Evolutionary conservation across 35 echinoderm and acorn worm genomes (phyloP), one percentile per base, ranked within the genome.

Genomic region (Holothuria glaberrima): DNA sequence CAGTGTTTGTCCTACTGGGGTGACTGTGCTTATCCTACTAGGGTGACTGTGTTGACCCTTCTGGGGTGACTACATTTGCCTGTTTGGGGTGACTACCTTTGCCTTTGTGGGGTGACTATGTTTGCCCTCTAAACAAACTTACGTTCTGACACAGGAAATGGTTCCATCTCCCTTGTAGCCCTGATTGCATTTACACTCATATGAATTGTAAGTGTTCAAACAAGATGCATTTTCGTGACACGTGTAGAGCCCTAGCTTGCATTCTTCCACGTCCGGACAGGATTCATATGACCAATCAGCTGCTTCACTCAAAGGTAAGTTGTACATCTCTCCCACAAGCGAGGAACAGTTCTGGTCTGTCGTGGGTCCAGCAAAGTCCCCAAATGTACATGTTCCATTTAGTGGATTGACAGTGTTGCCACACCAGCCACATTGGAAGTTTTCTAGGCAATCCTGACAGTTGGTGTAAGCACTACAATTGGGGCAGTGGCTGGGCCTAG

Each of bases 401-500:
- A 70, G 67, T 22, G 93, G 93, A 58, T 95, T 90, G 46, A 75
- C 58, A 0, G 74, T 65, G 61, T 99, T 90, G 36, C 91, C 94
- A 35, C 96, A 98, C 96, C 96, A 98, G 1, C 97, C 97, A 85
- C 97, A 99, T 76, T 95, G 91, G 80, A 99, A 99, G 12, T 86
- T 60, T 29, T 50, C 64, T 20, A 99, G 80, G 70, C 97, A 99
- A 9, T 62, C 52, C 18, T 17, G 22, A 67, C 97, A 99, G 13
- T 29, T 91, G n/a, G 71, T 90, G 60, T 89, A 83, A 10, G 71
- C 50, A 14, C 91, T 85, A 52, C 97, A 99, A 20, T 91, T 61
- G 6, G 80, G 57, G 56, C 80, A 84, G 35, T 59, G 41, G 20
- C n/a, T 62, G 26, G 59, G 26, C 27, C 80, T 84, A 19, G 50